Conservation (phyloP, 2,113 vertebrate genomes). For the Pholis gunnellus region DNA sequence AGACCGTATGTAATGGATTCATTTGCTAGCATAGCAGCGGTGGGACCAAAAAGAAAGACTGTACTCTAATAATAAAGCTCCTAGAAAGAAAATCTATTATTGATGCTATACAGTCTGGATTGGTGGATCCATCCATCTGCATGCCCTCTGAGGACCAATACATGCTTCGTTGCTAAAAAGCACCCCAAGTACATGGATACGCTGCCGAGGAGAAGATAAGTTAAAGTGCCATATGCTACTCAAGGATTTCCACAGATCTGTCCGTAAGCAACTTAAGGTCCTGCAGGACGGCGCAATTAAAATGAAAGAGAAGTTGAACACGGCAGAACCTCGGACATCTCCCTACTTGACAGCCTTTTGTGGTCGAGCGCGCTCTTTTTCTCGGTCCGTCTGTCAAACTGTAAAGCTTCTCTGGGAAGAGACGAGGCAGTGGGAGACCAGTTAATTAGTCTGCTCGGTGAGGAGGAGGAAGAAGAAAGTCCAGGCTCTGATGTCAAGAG, state of each 20-base stretch:
- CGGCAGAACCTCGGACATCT: neutral
- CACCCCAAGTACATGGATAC: neutral
- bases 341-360: constrained; percentile 55
- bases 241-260: constrained; percentile 19
- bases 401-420: constrained; percentile 41
- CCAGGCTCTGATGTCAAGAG: constrained; percentile 45
- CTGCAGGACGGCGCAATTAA: constrained; percentile 50
- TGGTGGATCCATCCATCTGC: neutral
- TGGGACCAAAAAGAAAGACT: no score
- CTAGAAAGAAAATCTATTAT: constrained; percentile 16
- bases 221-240: neutral
- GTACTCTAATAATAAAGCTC: neutral
- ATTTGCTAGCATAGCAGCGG: neutral
- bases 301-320: constrained; percentile 17
- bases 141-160: constrained; percentile 19
- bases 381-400: constrained; percentile 52
- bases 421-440: constrained; percentile 27
- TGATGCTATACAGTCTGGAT: neutral
- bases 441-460: constrained; percentile 61
- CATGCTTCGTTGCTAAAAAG: constrained; percentile 28
- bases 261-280: constrained; percentile 17
- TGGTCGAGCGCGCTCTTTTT: constrained; percentile 31
- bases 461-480: constrained; percentile 32
- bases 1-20: neutral
- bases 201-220: neutral